These are phyloP conservation scores for Mycalesis mineus DNA, from an alignment of 2,888 invertebrate species.

Conservation along the genomic window DNA sequence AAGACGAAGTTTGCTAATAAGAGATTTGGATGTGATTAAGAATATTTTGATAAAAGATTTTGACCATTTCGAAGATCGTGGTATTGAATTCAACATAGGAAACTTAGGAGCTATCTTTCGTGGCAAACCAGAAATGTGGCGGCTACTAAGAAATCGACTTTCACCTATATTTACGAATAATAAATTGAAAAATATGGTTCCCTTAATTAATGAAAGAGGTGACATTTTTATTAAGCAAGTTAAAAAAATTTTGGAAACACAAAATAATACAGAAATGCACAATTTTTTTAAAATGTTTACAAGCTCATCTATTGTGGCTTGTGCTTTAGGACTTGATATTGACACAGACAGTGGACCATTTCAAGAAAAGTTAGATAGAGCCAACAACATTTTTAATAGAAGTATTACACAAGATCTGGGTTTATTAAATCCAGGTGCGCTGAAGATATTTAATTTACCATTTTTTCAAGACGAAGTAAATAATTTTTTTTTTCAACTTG, in stretches of 20 bases:
- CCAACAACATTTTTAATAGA: neutral
- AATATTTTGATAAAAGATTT: neutral
- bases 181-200: neutral
- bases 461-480: neutral
- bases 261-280: neutral
- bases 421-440: neutral
- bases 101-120: slow-evolving; percentile 49
- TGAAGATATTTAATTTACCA: neutral
- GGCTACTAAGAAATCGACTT: slow-evolving; percentile 29
- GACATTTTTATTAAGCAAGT: neutral
- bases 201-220: neutral
- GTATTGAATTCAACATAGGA: slow-evolving; percentile 43
- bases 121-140: slow-evolving; percentile 49
- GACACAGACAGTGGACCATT: neutral
- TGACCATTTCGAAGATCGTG: slow-evolving; percentile 45
- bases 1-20: slow-evolving; percentile 42
- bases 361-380: neutral
- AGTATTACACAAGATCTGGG: neutral
- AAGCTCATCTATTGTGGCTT: neutral
- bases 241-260: neutral
- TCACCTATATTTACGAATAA: neutral
- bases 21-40: slow-evolving; percentile 42
- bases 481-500: neutral
- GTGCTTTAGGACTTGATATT: neutral
- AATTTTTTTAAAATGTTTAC: neutral